Evolutionary conservation across 2,888 invertebrate species (phyloP), one percentile per base, ranked within the genome.

Genomic region (Patella ulyssiponensis): DNA sequence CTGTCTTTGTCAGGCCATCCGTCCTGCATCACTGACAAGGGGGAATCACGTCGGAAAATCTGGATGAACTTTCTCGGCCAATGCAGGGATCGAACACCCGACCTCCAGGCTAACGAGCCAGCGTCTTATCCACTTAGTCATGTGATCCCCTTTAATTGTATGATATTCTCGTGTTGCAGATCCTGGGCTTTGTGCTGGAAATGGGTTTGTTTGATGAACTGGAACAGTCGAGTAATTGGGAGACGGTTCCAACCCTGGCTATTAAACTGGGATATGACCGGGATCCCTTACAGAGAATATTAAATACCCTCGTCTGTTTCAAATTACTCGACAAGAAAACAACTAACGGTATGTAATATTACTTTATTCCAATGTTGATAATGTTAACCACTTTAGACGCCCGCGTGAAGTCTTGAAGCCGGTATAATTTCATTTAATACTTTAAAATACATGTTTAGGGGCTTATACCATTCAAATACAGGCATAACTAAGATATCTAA

Each of bases 171-270:
- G 14, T 2, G 20, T 77, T 77, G n/a, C 77, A 88, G 88, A 80
- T 88, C 1, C 75, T 88, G 75, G 82, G 83, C 56, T 82, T 86
- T 44, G 87, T 86, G 4, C 73, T 85, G 12, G 85, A 85, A 54
- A 72, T 86, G 33, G 86, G 86, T 1, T 75, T 88, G 12, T 88
- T 88, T 79, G 88, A 88, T 44, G 84, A 82, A 33, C 75, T 88
- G 23, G 85, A 86, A 73, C 74, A 80, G 4, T 74, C 78, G 14
- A 76, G 76, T 9, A 79, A 80, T 51, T 80, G 84, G 1, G 75
- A 81, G 53, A 76, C 86, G 1, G 80, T 82, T 3, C 81, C 78
- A 15, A 75, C 71, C n/a, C 54, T 87, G 33, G 85, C 87, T 15
- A 79, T 78, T 69, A 85, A 83, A 58, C 80, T 84, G 56, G 74